Conservation (phyloP, 2,797 vertebrate genomes). For the Halcyon chelicuti region DNA sequence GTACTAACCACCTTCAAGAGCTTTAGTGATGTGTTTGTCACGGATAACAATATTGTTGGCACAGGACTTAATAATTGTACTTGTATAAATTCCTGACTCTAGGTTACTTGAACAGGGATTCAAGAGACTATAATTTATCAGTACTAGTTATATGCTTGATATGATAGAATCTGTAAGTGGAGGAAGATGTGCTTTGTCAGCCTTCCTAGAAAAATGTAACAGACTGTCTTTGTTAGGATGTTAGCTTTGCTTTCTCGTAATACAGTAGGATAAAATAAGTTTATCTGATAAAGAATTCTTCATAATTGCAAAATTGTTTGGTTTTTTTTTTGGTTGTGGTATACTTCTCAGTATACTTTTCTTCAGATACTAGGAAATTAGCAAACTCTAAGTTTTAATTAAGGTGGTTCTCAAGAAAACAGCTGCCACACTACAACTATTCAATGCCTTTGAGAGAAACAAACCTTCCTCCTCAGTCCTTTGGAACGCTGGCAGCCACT, state of each 20-base stretch:
- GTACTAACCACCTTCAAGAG: neutral
- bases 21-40: neutral
- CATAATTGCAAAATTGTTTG: neutral
- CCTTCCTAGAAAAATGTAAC: neutral
- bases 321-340: neutral
- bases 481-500: neutral
- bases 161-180: neutral
- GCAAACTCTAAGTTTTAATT: neutral
- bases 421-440: neutral
- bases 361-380: neutral
- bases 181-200: neutral
- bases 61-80: neutral
- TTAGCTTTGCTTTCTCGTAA: neutral
- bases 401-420: neutral
- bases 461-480: neutral
- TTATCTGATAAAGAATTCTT: neutral
- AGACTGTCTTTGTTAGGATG: neutral
- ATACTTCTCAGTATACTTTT: neutral
- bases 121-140: neutral
- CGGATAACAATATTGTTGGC: neutral
- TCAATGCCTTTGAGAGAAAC: neutral
- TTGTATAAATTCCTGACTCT: neutral
- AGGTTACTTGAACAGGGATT: neutral
- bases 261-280: neutral
- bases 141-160: neutral